phyloP scores from a whole-genome alignment of 1,140 invertebrate genomes.

The Venustaconcha ellipsiformis region DNA sequence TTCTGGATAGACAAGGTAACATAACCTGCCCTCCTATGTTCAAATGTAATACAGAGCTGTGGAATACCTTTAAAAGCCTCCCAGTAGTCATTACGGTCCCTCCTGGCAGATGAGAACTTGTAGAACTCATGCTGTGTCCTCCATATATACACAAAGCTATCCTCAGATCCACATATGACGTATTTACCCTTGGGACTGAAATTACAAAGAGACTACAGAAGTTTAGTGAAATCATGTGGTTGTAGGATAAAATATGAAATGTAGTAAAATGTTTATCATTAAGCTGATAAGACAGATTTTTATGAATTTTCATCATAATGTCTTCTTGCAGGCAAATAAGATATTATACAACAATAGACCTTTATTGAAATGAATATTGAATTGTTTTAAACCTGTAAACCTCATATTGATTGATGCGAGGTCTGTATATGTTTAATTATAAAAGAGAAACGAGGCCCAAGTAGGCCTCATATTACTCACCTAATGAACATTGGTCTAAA shows the following conservation, averaged over 20 bases:
- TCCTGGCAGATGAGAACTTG: constrained; percentile 92
- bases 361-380: too few species aligned
- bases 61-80: constrained; percentile 88
- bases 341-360: too few species aligned
- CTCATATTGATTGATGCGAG: too few species aligned
- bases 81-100: constrained; percentile 98
- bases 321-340: too few species aligned
- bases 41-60: background rate
- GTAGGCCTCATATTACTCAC: too few species aligned
- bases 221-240: background rate
- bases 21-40: background rate
- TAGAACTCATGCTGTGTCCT: constrained; percentile 95
- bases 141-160: constrained; percentile 98
- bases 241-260: background rate
- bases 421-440: too few species aligned
- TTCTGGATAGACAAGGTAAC: too few species aligned
- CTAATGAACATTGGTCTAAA: too few species aligned
- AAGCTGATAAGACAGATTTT: background rate
- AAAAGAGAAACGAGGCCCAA: too few species aligned
- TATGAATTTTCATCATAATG: too few species aligned
- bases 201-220: constrained; percentile 15
- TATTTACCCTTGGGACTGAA: constrained; percentile 73
- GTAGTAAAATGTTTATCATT: background rate
- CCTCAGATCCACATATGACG: constrained; percentile 97
- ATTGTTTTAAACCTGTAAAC: too few species aligned